A percentile compares a stretch with the other conserved stretches of the same genome.
These are phyloP conservation scores for Notospermus geniculatus DNA, from an alignment of 1,140 invertebrate species.

Conservation along the genomic window DNA sequence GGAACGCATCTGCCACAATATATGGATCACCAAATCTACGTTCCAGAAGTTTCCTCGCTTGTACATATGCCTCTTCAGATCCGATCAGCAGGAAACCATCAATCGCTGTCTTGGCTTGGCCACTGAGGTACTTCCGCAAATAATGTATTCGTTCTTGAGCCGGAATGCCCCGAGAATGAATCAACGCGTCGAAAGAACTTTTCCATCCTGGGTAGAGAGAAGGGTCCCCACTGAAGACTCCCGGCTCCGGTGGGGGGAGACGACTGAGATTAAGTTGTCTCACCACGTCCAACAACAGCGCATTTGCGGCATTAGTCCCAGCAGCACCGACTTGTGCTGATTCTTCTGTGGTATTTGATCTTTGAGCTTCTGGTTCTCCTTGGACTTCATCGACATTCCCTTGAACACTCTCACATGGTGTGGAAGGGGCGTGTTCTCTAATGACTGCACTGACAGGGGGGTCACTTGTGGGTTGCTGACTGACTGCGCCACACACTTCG, in stretches of 20 bases:
- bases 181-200: slow-evolving; percentile 77
- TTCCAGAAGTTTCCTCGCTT: slow-evolving; percentile 21
- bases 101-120: slow-evolving; percentile 13
- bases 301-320: too few species aligned
- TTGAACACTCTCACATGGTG: too few species aligned
- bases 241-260: slow-evolving; percentile 23
- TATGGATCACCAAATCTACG: slow-evolving; percentile 25
- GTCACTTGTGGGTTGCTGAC: too few species aligned
- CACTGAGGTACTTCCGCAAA: slow-evolving; percentile 41
- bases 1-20: slow-evolving; percentile 19
- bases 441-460: too few species aligned
- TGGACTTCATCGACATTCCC: too few species aligned
- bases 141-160: slow-evolving; percentile 61
- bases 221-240: slow-evolving; percentile 24
- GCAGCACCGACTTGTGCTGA: too few species aligned
- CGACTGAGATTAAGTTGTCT: too few species aligned
- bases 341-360: too few species aligned
- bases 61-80: slow-evolving; percentile 20
- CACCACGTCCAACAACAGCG: too few species aligned
- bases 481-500: too few species aligned
- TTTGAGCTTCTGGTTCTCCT: too few species aligned
- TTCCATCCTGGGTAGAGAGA: slow-evolving; percentile 24
- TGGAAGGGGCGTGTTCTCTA: too few species aligned
- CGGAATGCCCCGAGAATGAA: slow-evolving; percentile 78
- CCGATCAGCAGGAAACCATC: slow-evolving; percentile 19